Evolutionary conservation across 1,140 invertebrate species (phyloP), one percentile per base, ranked within the genome.

Genomic region (Acyrthosiphon pisum): DNA sequence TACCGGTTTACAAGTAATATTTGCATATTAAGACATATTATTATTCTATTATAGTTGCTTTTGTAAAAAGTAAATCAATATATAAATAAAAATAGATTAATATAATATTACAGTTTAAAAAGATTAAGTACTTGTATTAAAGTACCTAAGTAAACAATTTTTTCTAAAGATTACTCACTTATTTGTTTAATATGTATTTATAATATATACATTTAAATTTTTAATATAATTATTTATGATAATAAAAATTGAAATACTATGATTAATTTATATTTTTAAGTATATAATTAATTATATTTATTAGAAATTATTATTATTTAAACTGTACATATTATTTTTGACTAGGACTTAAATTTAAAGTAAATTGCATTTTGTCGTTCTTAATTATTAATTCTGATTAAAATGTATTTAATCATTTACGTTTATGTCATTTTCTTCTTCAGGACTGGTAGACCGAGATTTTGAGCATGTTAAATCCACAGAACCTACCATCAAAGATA

Each of bases 341-440:
- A 50, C 14, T 50, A 88, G 6, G 0, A 53, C 20, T 88, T 35
- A 50, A 50, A 50, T 50, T 50, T 22, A 35, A 88, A 50, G 6
- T 50, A n/a, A 88, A n/a, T n/a, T 48, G 46, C 86, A 35, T 50
- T 88, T 88, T 35, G 7, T 88, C n/a, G 18, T 35, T 86, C 6
- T 88, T 35, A 30, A 30, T 18, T 46, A 26, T 30, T 46, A 46
- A 11, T 6, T 44, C 9, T 30, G 41, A 20, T 90, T 44, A 41
- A 68, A 37, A 35, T 76, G 0, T 18, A 41, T 60, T 90, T 37
- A 92, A 84, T 93, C 91, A 50, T 93, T 93, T 22, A 93, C 91
- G 14, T 93, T 93, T 35, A 93, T 93, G 26, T 93, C 91, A 18
- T 84, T 86, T 56, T 93, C 91, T 56, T 93, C 91, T 53, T 93